phyloP scores from a whole-genome alignment of 2,113 vertebrate genomes.

The Glaucomys volans region DNA sequence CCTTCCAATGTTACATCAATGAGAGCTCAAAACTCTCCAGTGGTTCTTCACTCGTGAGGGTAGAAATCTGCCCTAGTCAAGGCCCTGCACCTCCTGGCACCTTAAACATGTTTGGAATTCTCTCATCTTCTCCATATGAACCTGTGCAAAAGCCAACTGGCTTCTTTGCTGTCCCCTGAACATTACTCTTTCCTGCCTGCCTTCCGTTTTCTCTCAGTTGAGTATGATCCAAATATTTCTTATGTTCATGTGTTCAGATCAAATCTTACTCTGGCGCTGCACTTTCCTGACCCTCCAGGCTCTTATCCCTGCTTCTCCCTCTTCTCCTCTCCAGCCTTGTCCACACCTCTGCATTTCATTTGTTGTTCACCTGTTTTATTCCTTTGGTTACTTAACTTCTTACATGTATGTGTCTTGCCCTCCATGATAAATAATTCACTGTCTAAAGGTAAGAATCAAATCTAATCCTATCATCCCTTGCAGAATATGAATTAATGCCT shows the following conservation, averaged over 20 bases:
- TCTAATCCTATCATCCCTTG: not conserved
- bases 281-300: no score
- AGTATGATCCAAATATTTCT: not conserved
- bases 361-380: not conserved
- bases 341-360: not conserved
- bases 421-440: not conserved
- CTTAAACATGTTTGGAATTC: not conserved
- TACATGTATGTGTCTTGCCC: not conserved
- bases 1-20: not conserved
- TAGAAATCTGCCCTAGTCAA: not conserved
- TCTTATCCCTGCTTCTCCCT: not conserved
- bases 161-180: not conserved
- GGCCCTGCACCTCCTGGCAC: not conserved
- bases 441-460: conserved; percentile 2
- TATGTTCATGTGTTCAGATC: not conserved
- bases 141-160: not conserved
- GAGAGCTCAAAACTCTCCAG: not conserved
- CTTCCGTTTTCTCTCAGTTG: not conserved
- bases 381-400: not conserved
- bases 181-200: not conserved
- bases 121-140: not conserved
- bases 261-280: not conserved
- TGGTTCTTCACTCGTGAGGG: not conserved
- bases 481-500: conserved; percentile 41
- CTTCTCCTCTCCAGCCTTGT: not conserved